Evolutionary conservation across 2,113 vertebrate species (phyloP).

Genomic region (Narcine bancroftii): DNA sequence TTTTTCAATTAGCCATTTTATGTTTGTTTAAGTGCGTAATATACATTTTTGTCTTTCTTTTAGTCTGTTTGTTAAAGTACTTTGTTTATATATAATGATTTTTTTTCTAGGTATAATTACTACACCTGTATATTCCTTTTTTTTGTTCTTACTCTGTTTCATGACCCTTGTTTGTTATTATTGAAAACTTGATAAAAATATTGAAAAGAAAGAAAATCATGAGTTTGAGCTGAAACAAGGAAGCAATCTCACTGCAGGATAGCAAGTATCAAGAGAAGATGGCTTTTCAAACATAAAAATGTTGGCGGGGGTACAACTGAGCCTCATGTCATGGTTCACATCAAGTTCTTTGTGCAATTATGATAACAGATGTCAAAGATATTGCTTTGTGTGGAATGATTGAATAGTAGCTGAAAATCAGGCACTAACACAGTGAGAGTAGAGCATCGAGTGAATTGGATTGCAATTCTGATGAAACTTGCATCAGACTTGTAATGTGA

Average conservation of each 20-base stretch:
- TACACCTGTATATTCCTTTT: too few species aligned
- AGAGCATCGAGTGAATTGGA: background rate
- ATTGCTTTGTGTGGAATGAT: slow-evolving; percentile 3
- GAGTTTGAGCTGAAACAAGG: background rate
- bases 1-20: too few species aligned
- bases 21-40: too few species aligned
- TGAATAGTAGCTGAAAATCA: slow-evolving; percentile 19
- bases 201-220: too few species aligned
- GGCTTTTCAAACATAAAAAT: background rate
- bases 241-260: background rate
- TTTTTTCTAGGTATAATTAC: too few species aligned
- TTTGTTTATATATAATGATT: too few species aligned
- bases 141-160: too few species aligned
- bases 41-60: too few species aligned
- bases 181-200: too few species aligned
- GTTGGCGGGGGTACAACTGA: slow-evolving; percentile 13
- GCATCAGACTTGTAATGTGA: slow-evolving; percentile 24
- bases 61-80: too few species aligned
- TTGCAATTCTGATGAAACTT: slow-evolving; percentile 24
- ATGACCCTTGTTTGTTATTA: too few species aligned
- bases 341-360: slow-evolving; percentile 19
- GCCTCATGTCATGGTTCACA: slow-evolving; percentile 22
- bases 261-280: background rate
- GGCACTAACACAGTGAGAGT: background rate
- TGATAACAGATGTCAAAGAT: slow-evolving; percentile 28